Conservation (phyloP, 2,113 vertebrate genomes). For the Oncorhynchus gorbuscha region DNA sequence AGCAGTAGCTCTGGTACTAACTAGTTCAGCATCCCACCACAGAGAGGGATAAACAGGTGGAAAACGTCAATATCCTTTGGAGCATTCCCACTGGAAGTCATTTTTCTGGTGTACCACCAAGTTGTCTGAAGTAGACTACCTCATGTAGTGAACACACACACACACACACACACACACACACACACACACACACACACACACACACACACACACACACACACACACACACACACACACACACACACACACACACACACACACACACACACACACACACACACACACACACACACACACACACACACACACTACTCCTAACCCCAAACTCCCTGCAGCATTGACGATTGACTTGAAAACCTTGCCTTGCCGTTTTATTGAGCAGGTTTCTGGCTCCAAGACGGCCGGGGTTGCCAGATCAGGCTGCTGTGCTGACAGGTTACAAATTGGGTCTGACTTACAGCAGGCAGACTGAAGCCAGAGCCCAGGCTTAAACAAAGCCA, state of each 20-base stretch:
- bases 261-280: too few species aligned
- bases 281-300: background rate
- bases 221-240: too few species aligned
- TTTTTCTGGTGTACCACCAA: background rate
- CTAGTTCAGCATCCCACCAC: background rate
- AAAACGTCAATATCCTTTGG: background rate
- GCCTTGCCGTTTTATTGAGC: conserved; percentile 3
- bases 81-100: background rate
- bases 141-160: background rate
- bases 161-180: background rate
- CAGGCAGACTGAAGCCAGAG: conserved; percentile 23
- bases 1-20: background rate
- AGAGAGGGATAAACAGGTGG: background rate
- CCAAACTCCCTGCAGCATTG: background rate
- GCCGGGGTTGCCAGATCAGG: conserved; percentile 42
- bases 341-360: background rate
- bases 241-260: background rate
- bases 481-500: conserved; percentile 16
- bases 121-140: background rate
- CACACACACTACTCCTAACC: background rate
- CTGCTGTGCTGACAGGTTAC: conserved; percentile 80
- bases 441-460: conserved; percentile 80
- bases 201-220: too few species aligned
- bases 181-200: background rate
- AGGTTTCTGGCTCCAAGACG: background rate